Evolutionary conservation across 1,140 invertebrate species (phyloP).

Genomic region (Polypedilum pembai): DNA sequence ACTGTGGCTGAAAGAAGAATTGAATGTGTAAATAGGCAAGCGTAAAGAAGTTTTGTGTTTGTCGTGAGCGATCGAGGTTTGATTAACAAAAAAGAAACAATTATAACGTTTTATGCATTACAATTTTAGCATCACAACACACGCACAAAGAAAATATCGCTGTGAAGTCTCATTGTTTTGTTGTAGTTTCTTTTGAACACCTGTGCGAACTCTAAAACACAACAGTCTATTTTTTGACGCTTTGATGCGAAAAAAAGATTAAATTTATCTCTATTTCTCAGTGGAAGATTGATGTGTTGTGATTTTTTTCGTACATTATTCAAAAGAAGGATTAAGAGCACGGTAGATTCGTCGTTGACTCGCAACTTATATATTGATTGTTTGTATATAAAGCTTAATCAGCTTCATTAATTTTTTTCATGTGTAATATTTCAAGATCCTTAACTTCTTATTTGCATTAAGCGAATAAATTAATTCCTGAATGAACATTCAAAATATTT

Average conservation of each 20-base stretch:
- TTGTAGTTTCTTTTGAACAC: slow-evolving; percentile 1
- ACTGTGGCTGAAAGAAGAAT: too few species aligned
- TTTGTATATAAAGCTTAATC: slow-evolving; percentile 7
- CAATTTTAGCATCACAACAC: too few species aligned
- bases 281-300: not conserved
- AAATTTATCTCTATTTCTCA: not conserved
- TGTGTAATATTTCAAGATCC: not conserved
- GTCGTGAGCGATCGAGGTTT: slow-evolving; percentile 1
- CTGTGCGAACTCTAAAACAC: not conserved
- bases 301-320: not conserved
- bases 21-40: too few species aligned
- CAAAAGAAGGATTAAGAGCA: not conserved
- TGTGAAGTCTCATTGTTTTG: not conserved
- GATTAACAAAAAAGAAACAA: not conserved
- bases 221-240: not conserved
- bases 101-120: not conserved
- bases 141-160: not conserved
- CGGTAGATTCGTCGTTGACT: not conserved
- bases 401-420: not conserved
- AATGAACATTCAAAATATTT: too few species aligned
- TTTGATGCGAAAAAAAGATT: not conserved
- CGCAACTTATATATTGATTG: not conserved
- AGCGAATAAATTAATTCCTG: too few species aligned
- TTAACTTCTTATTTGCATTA: not conserved
- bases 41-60: not conserved